Evolutionary conservation across 2,113 vertebrate species (phyloP).

Genomic region (Natator depressus): DNA sequence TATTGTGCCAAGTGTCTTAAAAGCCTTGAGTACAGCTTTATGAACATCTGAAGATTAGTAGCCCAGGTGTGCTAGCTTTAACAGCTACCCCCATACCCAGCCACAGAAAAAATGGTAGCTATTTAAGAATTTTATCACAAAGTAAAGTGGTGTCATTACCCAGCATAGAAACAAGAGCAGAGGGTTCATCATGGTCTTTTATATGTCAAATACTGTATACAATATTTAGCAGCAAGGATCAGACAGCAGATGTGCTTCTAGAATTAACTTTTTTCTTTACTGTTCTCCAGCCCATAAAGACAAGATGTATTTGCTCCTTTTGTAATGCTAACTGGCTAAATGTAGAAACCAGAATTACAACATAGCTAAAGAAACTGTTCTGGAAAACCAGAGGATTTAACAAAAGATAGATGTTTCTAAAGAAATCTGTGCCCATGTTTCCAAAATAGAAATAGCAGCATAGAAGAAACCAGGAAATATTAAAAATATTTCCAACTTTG

Average conservation of each 20-base stretch:
- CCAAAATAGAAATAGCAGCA: neutral
- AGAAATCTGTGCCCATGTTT: neutral
- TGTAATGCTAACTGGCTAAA: neutral
- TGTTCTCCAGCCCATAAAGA: too few relatives aligned
- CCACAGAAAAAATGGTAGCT: neutral
- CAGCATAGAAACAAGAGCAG: neutral
- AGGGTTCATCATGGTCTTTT: neutral
- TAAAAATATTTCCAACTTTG: neutral
- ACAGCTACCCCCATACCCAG: too few relatives aligned
- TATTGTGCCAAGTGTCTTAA: neutral
- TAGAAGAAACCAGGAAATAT: neutral
- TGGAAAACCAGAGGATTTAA: neutral
- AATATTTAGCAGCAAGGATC: too few relatives aligned
- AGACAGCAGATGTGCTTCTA: too few relatives aligned
- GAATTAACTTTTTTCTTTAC: too few relatives aligned
- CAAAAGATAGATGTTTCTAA: neutral
- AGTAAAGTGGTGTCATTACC: neutral
- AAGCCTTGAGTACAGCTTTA: neutral
- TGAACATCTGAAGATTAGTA: neutral
- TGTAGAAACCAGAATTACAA: neutral
- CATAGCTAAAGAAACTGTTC: neutral
- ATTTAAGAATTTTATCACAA: neutral
- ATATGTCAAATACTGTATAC: neutral
- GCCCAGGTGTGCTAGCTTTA: neutral
- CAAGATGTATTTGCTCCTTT: too few relatives aligned